phyloP scores from a whole-genome alignment of 2,888 invertebrate species.

The Heteromurus nitidus region DNA sequence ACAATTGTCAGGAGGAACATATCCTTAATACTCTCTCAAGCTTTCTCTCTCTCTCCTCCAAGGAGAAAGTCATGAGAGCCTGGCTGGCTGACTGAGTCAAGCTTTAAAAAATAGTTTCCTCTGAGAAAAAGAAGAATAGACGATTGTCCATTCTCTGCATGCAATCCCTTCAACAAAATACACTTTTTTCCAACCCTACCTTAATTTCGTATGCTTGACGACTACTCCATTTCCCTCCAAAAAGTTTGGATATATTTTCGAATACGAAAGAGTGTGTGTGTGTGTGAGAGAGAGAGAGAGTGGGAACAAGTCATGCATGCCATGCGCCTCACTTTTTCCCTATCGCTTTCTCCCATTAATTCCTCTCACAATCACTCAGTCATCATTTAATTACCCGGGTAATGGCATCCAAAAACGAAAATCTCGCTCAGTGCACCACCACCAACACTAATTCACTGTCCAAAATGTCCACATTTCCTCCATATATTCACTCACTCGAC shows the following conservation, averaged over 20 bases:
- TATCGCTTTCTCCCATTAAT: too few species aligned
- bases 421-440: constrained; percentile 29
- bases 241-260: constrained; percentile 20
- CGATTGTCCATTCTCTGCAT: not conserved
- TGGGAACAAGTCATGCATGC: constrained; percentile 33
- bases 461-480: constrained; percentile 36
- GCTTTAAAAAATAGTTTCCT: not conserved
- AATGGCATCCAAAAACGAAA: constrained; percentile 37
- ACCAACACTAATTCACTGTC: constrained; percentile 48
- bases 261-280: too few species aligned
- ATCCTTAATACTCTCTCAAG: not conserved
- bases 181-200: not conserved
- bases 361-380: too few species aligned
- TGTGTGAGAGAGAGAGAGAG: too few species aligned
- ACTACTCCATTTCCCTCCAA: constrained; percentile 20
- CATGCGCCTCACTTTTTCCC: not conserved
- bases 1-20: too few species aligned
- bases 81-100: too few species aligned
- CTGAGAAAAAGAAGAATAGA: not conserved
- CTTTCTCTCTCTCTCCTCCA: not conserved
- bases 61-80: constrained; percentile 2
- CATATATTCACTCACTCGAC: too few species aligned
- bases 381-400: constrained; percentile 61
- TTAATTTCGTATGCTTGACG: constrained; percentile 46
- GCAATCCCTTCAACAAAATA: not conserved